These are phyloP conservation scores for Plebejus argus DNA, from an alignment of 2,888 invertebrate genomes.

Conservation along the genomic window DNA sequence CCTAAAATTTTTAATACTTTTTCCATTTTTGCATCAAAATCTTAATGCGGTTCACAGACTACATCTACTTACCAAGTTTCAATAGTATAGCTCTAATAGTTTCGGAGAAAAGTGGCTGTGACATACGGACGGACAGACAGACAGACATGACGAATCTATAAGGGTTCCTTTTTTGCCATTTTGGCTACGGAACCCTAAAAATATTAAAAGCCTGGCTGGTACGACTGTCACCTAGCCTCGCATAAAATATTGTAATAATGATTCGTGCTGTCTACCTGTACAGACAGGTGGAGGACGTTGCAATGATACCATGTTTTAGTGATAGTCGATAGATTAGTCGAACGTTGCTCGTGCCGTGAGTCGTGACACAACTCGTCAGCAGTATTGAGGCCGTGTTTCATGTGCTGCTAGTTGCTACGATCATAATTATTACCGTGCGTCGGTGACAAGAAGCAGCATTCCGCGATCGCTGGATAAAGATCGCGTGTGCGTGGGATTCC, in stretches of 20 bases:
- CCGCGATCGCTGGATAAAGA: conserved; percentile 53
- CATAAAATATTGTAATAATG: neutral
- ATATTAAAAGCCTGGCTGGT: too few species aligned
- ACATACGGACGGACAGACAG: too few species aligned
- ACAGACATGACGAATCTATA: too few species aligned
- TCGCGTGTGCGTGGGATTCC: conserved; percentile 58
- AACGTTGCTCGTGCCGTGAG: conserved; percentile 35
- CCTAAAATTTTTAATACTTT: too few species aligned
- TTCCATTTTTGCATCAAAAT: too few species aligned
- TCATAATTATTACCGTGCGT: conserved; percentile 51
- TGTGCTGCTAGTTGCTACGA: conserved; percentile 52
- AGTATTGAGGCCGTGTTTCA: conserved; percentile 50
- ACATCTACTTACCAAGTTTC: too few species aligned
- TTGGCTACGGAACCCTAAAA: too few species aligned
- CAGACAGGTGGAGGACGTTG: neutral
- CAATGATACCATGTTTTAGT: neutral
- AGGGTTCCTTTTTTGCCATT: too few species aligned
- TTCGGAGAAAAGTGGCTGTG: too few species aligned
- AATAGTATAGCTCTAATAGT: too few species aligned
- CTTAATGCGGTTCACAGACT: too few species aligned
- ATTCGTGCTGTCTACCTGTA: neutral
- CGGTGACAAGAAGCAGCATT: conserved; percentile 64
- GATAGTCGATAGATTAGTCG: conserved; percentile 23
- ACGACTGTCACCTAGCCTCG: too few species aligned
- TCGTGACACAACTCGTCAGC: conserved; percentile 41